phyloP scores from a whole-genome alignment of 2,888 invertebrate genomes.

The Entomobrya multifasciata region DNA sequence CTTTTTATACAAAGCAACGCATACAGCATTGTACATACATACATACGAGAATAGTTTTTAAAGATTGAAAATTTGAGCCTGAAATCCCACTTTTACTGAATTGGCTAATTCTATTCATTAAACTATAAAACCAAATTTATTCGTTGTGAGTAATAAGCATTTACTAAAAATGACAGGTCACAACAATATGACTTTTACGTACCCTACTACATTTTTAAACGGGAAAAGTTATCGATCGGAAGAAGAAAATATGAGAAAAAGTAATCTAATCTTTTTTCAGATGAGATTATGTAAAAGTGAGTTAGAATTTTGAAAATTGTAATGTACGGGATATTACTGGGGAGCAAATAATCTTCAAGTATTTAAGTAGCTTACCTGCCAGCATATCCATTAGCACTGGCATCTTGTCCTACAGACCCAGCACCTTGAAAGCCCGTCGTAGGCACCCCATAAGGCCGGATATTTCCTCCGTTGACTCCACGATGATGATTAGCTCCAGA shows the following conservation, averaged over 20 bases:
- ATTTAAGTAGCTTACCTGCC: conserved; percentile 72
- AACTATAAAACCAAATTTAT: too few species aligned
- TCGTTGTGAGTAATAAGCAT: too few species aligned
- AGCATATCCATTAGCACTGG: conserved; percentile 78
- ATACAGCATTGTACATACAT: too few species aligned
- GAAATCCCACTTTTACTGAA: too few species aligned
- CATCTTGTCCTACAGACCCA: conserved; percentile 74
- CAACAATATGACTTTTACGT: conserved; percentile 35
- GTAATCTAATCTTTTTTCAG: conserved; percentile 27
- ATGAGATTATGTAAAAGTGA: not conserved
- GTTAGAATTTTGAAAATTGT: conserved; percentile 12
- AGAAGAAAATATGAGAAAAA: not conserved
- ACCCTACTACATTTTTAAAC: not conserved
- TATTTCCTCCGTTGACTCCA: conserved; percentile 71
- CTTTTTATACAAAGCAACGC: not conserved
- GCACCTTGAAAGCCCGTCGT: conserved; percentile 73
- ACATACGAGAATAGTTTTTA: too few species aligned
- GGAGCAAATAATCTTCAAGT: not conserved
- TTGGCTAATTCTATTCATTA: too few species aligned
- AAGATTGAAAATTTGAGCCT: too few species aligned
- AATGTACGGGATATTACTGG: not conserved
- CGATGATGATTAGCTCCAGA: conserved; percentile 32
- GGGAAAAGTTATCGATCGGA: not conserved
- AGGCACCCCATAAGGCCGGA: conserved; percentile 72
- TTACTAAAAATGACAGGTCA: too few species aligned